Conservation (phyloP, 1,140 invertebrate species). For the Tyrophagus putrescentiae region DNA sequence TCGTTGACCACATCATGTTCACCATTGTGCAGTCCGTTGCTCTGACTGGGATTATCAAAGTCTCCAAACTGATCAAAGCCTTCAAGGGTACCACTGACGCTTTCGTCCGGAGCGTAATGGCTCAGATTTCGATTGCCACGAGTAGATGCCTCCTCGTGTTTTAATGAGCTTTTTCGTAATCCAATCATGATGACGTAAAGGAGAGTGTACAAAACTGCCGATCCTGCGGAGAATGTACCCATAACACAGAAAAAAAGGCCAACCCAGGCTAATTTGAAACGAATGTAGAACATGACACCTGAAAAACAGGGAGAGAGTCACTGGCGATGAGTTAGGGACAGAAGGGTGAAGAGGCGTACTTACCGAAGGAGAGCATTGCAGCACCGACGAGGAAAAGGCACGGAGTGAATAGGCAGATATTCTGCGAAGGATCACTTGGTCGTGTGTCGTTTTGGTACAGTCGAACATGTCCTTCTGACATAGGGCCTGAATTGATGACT, state of each 20-base stretch:
- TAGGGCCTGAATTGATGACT: constrained; percentile 8
- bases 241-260: neutral
- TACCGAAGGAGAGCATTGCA: neutral
- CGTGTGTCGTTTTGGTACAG: neutral
- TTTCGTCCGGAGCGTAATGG: too few relatives aligned
- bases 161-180: neutral
- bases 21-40: neutral
- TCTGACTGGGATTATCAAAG: too few relatives aligned
- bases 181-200: neutral
- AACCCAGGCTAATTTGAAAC: neutral
- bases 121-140: too few relatives aligned
- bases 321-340: neutral
- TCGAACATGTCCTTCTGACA: constrained; percentile 9
- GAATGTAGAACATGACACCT: neutral
- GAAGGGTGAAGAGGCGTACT: neutral
- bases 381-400: constrained; percentile 3
- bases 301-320: neutral
- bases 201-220: neutral
- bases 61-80: too few relatives aligned
- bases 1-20: neutral
- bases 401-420: neutral
- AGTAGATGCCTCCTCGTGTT: too few relatives aligned
- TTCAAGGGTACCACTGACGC: too few relatives aligned
- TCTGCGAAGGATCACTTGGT: neutral
- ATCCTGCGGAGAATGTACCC: neutral